Evolutionary conservation across 2,888 invertebrate genomes (phyloP).

Genomic region (Ectropis crepuscularia): DNA sequence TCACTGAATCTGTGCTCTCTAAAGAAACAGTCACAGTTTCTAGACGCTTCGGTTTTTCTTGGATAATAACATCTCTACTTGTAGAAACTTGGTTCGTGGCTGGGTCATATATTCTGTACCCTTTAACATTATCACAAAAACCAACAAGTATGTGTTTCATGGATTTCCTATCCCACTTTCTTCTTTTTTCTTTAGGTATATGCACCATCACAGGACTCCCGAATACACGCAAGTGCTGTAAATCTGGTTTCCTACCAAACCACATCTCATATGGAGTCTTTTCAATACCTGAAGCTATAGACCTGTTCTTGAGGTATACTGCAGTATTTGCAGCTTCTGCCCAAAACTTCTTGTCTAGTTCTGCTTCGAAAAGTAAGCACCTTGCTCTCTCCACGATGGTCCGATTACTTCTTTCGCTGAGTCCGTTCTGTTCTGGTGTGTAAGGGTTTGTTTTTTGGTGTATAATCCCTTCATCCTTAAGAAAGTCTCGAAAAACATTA

Average conservation of each 20-base stretch:
- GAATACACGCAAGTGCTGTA: constrained; percentile 23
- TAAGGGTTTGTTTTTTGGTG: constrained; percentile 32
- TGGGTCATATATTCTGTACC: background rate
- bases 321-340: constrained; percentile 8
- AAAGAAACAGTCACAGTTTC: background rate
- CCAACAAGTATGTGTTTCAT: background rate
- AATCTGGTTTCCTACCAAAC: constrained; percentile 20
- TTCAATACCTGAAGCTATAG: constrained; percentile 1
- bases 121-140: background rate
- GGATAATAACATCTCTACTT: background rate
- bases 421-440: constrained; percentile 30
- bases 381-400: constrained; percentile 25
- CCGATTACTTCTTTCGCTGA: constrained; percentile 23
- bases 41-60: background rate
- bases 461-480: constrained; percentile 11
- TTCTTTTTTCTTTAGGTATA: constrained; percentile 22
- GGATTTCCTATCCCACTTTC: constrained; percentile 31
- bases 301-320: constrained; percentile 20
- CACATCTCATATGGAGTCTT: constrained; percentile 38
- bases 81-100: background rate
- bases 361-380: constrained; percentile 22
- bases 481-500: constrained; percentile 9
- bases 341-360: constrained; percentile 13
- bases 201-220: constrained; percentile 27
- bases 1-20: background rate